phyloP scores from a whole-genome alignment of 92 coral and sea anemone species.

The Epizoanthus stellaris region DNA sequence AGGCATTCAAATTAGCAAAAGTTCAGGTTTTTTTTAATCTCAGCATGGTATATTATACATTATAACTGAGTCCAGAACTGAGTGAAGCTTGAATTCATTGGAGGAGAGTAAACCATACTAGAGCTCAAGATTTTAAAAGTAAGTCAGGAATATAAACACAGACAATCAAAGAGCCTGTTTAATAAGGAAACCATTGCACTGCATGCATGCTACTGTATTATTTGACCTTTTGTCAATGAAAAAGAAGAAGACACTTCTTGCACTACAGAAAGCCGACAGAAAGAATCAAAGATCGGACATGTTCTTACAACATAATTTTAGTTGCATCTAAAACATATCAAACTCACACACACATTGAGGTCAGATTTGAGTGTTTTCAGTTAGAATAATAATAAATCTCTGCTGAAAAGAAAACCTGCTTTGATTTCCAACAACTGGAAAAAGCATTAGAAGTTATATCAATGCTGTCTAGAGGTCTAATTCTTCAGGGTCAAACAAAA shows the following conservation, averaged over 20 bases:
- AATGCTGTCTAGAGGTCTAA: not conserved
- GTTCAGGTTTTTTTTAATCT: too few relatives aligned
- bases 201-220: not conserved
- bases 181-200: too few relatives aligned
- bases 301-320: not conserved
- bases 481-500: too few relatives aligned
- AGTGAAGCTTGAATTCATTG: too few relatives aligned
- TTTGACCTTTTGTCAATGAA: conserved; percentile 16
- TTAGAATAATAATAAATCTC: not conserved
- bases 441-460: conserved; percentile 13
- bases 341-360: not conserved
- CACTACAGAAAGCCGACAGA: not conserved
- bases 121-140: too few relatives aligned
- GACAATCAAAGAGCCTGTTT: too few relatives aligned
- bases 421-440: conserved; percentile 20
- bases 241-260: not conserved
- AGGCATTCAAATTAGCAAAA: not conserved
- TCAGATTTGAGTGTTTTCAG: not conserved
- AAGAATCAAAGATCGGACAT: not conserved
- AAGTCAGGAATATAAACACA: too few relatives aligned
- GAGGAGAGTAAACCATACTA: too few relatives aligned
- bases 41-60: too few relatives aligned
- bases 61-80: too few relatives aligned
- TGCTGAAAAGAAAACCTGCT: not conserved
- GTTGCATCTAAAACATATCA: not conserved